These are phyloP conservation scores for Apamea crenata DNA, from an alignment of 2,888 invertebrate genomes.

Conservation along the genomic window DNA sequence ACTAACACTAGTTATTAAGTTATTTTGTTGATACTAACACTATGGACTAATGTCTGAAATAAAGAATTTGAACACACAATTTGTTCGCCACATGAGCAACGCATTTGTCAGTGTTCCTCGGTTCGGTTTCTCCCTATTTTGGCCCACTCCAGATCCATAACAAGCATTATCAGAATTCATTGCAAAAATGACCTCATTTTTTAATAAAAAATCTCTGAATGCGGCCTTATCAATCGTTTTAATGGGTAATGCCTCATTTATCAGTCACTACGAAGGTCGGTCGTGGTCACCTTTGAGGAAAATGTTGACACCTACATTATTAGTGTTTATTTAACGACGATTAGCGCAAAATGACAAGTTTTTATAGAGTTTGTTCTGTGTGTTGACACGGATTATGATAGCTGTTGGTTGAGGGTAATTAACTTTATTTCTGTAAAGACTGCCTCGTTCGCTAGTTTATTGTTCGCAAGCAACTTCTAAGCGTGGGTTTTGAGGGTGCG, in stretches of 20 bases:
- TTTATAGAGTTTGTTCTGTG: constrained; percentile 29
- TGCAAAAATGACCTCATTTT: constrained; percentile 5
- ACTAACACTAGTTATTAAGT: too few species aligned
- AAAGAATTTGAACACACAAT: too few species aligned
- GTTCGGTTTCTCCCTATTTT: neutral
- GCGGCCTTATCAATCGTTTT: constrained; percentile 44
- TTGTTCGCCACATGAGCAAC: neutral
- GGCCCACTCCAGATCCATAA: neutral
- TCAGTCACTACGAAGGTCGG: constrained; percentile 68
- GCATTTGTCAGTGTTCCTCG: neutral
- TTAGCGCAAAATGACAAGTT: constrained; percentile 26
- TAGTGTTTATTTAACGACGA: constrained; percentile 29
- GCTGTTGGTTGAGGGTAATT: constrained; percentile 15
- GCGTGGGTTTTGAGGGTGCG: neutral
- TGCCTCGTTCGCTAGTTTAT: neutral
- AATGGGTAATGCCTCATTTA: constrained; percentile 49
- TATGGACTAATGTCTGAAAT: too few species aligned
- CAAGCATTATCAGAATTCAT: constrained; percentile 5
- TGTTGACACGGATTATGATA: constrained; percentile 29
- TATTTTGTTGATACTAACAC: too few species aligned
- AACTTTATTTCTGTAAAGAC: neutral
- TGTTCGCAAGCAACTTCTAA: neutral
- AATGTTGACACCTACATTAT: constrained; percentile 57
- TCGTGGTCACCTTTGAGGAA: constrained; percentile 65
- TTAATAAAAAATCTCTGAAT: constrained; percentile 28